Base-by-base conservation (phyloP, 2,797 vertebrate species). In the Melopsittacus undulatus region DNA sequence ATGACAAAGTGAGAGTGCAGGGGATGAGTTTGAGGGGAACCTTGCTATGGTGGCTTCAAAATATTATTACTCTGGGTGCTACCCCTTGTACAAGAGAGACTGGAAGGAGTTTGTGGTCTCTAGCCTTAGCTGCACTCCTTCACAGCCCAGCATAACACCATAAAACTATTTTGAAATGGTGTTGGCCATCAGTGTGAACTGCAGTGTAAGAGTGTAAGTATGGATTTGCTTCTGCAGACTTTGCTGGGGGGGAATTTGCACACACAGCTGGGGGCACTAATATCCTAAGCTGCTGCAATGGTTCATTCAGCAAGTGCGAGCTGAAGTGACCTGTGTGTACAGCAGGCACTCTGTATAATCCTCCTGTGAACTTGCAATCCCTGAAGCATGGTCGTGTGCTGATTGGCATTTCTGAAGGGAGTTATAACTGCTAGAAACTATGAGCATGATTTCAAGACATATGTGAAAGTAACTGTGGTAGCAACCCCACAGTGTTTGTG, bases 401-500 rank as follows among this genome's bases (percentile, higher is more conserved):
- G 10, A 0, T 6, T 27, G 38, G 13, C 11, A 13, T 64, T 69
- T 79, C 79, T 54, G 46, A 74, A 59, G 56, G 34, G 51, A 45
- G 29, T 87, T 43, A 34, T 0, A 3, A 34, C 69, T 54, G 11
- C 26, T 24, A n/a, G 46, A 80, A 80, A 48, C 22, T 34, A 27
- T 4, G 9, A 45, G 8, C 2, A 0, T 24, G 21, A 61, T 38
- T 79, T 57, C 45, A 43, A 42, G 49, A 74, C 5, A 10, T 34
- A 15, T 23, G 14, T 1, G 1, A 52, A 24, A n/a, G 7, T 59
- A 62, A 43, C 51, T 54, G 43, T n/a, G 30, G 12, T 32, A 54
- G 61, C 51, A 68, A 9, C 10, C 18, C 34, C 21, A 36, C 0
- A 0, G 9, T 69, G 4, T n/a, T 40, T 67, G 40, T 29, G 21